A percentile compares a stretch with the other conserved stretches of the same genome.
Conservation (phyloP, 2,888 invertebrate genomes). For the Aphidoletes aphidimyza region DNA sequence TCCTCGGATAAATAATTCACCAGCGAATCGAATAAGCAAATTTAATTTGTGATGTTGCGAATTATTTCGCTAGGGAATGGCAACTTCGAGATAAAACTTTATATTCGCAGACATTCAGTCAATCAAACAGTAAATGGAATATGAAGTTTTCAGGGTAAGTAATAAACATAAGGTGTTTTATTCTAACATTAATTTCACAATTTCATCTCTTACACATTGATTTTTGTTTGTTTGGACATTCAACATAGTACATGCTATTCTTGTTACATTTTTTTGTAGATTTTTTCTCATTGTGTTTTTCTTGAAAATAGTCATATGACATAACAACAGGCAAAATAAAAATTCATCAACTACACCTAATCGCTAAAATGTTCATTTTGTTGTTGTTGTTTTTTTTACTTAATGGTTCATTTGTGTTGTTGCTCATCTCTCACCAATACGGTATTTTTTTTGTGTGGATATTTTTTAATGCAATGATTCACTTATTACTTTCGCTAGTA, state of each 20-base stretch:
- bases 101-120: too few species aligned
- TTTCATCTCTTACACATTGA: constrained; percentile 24
- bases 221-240: constrained; percentile 41
- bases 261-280: constrained; percentile 39
- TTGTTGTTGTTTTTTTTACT: neutral
- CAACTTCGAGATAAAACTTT: too few species aligned
- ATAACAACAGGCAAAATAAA: constrained; percentile 51
- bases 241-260: constrained; percentile 45
- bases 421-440: neutral
- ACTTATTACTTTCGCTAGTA: neutral
- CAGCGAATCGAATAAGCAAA: too few species aligned
- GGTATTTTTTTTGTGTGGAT: neutral
- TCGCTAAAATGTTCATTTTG: constrained; percentile 1
- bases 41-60: too few species aligned
- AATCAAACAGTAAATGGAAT: neutral
- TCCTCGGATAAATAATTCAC: too few species aligned
- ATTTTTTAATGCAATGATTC: neutral
- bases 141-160: neutral
- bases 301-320: constrained; percentile 43
- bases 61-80: too few species aligned
- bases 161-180: constrained; percentile 41
- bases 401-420: constrained; percentile 7
- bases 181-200: constrained; percentile 48
- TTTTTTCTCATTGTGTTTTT: constrained; percentile 45
- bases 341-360: constrained; percentile 49